Evolutionary conservation across 2,888 invertebrate species (phyloP), one percentile per base, ranked within the genome.

Genomic region (Campaea margaritaria): DNA sequence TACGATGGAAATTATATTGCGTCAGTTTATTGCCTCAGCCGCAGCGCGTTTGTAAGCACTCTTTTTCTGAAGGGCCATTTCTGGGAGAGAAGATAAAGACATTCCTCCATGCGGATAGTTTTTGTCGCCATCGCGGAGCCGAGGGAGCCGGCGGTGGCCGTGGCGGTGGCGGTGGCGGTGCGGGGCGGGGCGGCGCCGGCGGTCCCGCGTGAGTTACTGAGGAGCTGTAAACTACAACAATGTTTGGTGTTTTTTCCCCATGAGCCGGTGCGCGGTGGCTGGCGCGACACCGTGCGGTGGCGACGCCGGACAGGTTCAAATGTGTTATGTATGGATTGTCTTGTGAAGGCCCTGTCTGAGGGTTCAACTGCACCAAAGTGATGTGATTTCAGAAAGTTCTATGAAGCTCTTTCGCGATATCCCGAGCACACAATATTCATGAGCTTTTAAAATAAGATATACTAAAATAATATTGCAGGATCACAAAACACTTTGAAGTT

Each of bases 221-320:
- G 11, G 13, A 27, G 13, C 21, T 13, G 34, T 48, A 4, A 47
- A 55, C 48, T 50, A 63, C 60, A 61, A 53, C 60, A 63, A 53
- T 66, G 65, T 63, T 28, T 12, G n/a, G 12, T 36, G 28, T 7
- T 56, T 56, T 53, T 63, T 34, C 4, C 7, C 14, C 13, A 3
- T 2, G n/a, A n/a, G n/a, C n/a, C n/a, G n/a, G n/a, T n/a, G n/a
- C n/a, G n/a, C n/a, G n/a, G n/a, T n/a, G n/a, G n/a, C n/a, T n/a
- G n/a, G n/a, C n/a, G 39, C 14, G 39, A 38, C 8, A 13, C 14
- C 14, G 39, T 8, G 12, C 39, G 0, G 13, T 14, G 14, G 0
- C 21, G 21, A 5, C 3, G 5, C 3, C 21, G 5, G 2, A 21
- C 21, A 21, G 2, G 21, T 21, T 21, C 3, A 21, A 21, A 21